These are phyloP conservation scores for Panzeria rudis DNA, from an alignment of 2,888 invertebrate genomes.

Conservation along the genomic window DNA sequence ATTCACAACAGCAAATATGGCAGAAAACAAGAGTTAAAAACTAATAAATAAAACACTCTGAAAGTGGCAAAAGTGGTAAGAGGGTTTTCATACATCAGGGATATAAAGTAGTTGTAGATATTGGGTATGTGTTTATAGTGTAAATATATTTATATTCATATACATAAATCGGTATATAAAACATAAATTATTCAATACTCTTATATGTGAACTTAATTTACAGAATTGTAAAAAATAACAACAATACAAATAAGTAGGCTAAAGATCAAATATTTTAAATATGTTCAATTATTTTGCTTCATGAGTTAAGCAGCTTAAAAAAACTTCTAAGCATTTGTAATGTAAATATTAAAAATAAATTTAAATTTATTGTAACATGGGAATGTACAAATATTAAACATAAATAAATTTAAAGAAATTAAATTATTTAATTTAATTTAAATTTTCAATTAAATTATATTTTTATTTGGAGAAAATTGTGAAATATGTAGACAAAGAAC, in stretches of 20 bases:
- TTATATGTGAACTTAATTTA: slow-evolving; percentile 20
- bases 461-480: too few relatives aligned
- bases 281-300: slow-evolving; percentile 35
- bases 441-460: too few relatives aligned
- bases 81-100: slow-evolving; percentile 29
- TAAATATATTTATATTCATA: background rate
- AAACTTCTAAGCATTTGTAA: background rate
- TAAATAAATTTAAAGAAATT: background rate
- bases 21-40: slow-evolving; percentile 43
- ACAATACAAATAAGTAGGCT: slow-evolving; percentile 40
- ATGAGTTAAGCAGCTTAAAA: slow-evolving; percentile 41
- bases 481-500: too few relatives aligned
- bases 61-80: slow-evolving; percentile 32
- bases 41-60: slow-evolving; percentile 59
- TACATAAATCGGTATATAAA: background rate
- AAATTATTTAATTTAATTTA: too few relatives aligned
- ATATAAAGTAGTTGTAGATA: slow-evolving; percentile 37
- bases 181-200: slow-evolving; percentile 33
- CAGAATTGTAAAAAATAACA: slow-evolving; percentile 18
- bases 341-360: background rate
- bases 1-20: slow-evolving; percentile 21
- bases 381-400: background rate
- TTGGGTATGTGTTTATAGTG: background rate
- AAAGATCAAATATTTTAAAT: slow-evolving; percentile 52
- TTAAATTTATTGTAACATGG: background rate